Base-by-base conservation (phyloP, 64 coral and sea anemone genomes). In the Stichodactyla mertensii region DNA sequence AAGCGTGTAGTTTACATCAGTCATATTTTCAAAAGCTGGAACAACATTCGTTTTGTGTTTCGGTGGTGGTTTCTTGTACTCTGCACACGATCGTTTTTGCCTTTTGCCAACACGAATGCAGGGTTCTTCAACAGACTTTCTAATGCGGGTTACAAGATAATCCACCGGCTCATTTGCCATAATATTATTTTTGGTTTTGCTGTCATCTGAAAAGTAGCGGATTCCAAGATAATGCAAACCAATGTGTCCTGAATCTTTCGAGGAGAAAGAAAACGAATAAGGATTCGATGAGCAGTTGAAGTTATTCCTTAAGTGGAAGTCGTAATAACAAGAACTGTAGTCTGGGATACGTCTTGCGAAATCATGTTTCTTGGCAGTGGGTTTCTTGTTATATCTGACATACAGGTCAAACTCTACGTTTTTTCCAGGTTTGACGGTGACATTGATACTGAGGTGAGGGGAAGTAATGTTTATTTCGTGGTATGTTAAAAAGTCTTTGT, bases 171-270 rank as follows among this genome's bases (percentile, higher is more conserved):
- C 51, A 52, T 81, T 55, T 81, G 6, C 1, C 54, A 15, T 53
- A 54, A 52, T 52, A 0, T 28, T 18, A 20, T 81, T 81, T 10
- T 11, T 81, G 15, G 77, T 79, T 51, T 51, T n/a, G 3, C 54
- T 81, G 36, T 53, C 6, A 15, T 53, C 16, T 9, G n/a, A 19
- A 81, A 53, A 20, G 26, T 81, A 95, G 55, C 85, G 91, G 52
- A 95, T 90, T 13, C 94, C 94, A 58, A 95, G 70, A 78, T 85
- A 95, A 57, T 95, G 94, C 22, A 71, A 67, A 7, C 94, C 94
- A 51, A 55, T n/a, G 4, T 83, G 64, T 1, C 91, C 88, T 11
- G 94, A 92, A 36, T 87, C 64, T 19, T 74, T 77, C 15, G 78
- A 56, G 6, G 88, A 71, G 16, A 95, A 83, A 16, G 89, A 86